Conservation (phyloP, 2,113 vertebrate genomes). For the Quiscalus mexicanus region DNA sequence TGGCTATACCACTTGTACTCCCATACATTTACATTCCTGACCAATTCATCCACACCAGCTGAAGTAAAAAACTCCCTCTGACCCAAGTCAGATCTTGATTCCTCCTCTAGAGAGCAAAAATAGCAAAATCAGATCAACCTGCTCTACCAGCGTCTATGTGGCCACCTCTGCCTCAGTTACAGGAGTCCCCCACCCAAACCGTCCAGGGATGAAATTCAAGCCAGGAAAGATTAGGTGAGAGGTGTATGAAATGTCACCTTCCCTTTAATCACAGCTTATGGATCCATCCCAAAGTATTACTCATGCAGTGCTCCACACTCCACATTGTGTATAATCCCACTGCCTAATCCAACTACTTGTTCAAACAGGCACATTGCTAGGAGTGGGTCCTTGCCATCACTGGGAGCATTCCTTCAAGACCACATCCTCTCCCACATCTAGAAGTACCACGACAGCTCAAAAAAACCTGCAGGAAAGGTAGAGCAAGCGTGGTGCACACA, state of each 20-base stretch:
- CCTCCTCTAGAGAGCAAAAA: not conserved
- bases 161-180: not conserved
- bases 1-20: no score
- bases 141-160: not conserved
- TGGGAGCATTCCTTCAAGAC: not conserved
- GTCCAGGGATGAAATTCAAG: not conserved
- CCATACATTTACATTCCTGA: not conserved
- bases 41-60: not conserved
- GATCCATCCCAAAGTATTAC: not conserved
- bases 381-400: not conserved
- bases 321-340: conserved; percentile 1
- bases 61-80: not conserved
- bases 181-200: not conserved
- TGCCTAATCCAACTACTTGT: conserved; percentile 15
- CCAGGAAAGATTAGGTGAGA: conserved; percentile 1
- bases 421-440: not conserved
- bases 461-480: not conserved
- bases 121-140: not conserved
- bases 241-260: conserved; percentile 48
- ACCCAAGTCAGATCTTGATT: not conserved
- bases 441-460: not conserved
- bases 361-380: conserved; percentile 5
- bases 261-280: conserved; percentile 41
- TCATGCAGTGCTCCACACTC: not conserved
- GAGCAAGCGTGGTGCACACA: not conserved